Evolutionary conservation across 2,113 vertebrate species (phyloP).

Genomic region (Okapia johnstoni): DNA sequence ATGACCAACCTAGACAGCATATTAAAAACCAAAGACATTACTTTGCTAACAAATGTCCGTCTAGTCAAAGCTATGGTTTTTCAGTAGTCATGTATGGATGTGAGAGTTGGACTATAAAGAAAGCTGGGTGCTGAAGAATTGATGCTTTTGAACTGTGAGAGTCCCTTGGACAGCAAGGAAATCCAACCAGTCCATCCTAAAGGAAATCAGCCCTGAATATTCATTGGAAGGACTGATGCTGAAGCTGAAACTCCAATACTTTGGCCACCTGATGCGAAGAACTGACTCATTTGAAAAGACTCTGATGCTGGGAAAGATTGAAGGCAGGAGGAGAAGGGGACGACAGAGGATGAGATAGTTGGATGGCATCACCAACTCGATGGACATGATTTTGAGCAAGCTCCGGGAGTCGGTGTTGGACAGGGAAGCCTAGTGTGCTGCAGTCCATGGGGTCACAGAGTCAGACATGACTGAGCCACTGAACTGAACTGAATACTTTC

Average conservation of each 20-base stretch:
- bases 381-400: not conserved
- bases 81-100: not conserved
- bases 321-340: not conserved
- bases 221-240: not conserved
- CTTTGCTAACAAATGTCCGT: not conserved
- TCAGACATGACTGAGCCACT: rapidly evolving
- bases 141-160: not conserved
- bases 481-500: not conserved
- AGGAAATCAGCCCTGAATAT: not conserved
- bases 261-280: not conserved
- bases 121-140: not conserved
- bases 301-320: not conserved
- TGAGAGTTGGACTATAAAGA: not conserved
- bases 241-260: not conserved
- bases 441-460: not conserved
- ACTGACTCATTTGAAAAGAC: not conserved
- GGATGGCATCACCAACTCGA: not conserved
- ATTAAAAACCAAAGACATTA: not conserved
- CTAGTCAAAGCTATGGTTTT: not conserved
- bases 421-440: not conserved
- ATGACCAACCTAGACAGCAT: not conserved
- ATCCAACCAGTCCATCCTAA: not conserved
- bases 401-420: not conserved
- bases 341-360: not conserved
- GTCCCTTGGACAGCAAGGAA: not conserved